Percentiles rank a stretch among this genome's conserved stretches.
Conservation (phyloP, 2,797 vertebrate genomes). For the Rhodeus uyekii region DNA sequence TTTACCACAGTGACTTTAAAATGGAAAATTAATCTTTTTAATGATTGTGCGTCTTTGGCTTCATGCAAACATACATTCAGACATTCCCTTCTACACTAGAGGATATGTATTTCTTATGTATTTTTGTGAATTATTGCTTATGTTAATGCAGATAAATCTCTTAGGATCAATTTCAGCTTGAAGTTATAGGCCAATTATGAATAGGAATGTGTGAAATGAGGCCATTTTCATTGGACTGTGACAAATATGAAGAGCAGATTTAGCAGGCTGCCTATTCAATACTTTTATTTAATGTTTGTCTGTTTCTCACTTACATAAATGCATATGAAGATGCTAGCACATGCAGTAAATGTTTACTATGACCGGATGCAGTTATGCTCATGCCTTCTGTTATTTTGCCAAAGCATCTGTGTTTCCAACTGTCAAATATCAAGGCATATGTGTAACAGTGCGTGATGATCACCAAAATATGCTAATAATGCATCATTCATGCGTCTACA, state of each 20-base stretch:
- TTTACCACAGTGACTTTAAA: conserved; percentile 46
- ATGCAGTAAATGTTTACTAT: conserved; percentile 10
- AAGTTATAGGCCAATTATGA: neutral
- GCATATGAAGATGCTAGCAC: neutral
- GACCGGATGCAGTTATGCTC: conserved; percentile 30
- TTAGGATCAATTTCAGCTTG: neutral
- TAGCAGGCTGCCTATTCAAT: neutral
- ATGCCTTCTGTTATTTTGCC: conserved; percentile 44
- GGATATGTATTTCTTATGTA: conserved; percentile 46
- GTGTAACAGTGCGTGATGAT: neutral
- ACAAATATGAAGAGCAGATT: neutral
- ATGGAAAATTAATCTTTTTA: conserved; percentile 42
- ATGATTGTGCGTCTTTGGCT: conserved; percentile 53
- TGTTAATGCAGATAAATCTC: neutral
- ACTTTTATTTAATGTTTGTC: neutral
- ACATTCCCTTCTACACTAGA: neutral
- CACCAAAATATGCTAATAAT: conserved; percentile 2
- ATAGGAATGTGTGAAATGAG: neutral
- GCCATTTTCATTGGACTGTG: neutral
- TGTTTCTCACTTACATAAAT: neutral
- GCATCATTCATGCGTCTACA: neutral
- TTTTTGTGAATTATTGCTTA: conserved; percentile 56
- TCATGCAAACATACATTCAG: conserved; percentile 21
- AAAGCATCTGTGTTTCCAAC: conserved; percentile 1
- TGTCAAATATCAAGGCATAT: conserved; percentile 11